Conservation (phyloP, 2,113 vertebrate genomes). For the Oreochromis spilurus region DNA sequence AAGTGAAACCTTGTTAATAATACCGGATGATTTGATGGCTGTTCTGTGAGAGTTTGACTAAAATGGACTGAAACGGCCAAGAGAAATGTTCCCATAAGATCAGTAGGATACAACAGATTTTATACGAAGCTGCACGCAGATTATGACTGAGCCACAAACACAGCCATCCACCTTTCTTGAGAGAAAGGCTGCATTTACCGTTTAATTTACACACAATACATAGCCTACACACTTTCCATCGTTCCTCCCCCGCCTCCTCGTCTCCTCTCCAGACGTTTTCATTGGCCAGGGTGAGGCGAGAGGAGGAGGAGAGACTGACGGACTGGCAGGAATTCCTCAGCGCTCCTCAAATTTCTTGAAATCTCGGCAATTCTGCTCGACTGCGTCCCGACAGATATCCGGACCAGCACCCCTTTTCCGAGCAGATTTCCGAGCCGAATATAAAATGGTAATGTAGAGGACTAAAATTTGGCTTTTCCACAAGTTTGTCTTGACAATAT, state of each 20-base stretch:
- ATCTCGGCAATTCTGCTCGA: conserved; percentile 44
- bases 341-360: conserved; percentile 70
- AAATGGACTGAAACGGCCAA: neutral
- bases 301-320: conserved; percentile 50
- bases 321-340: conserved; percentile 68
- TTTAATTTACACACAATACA: neutral
- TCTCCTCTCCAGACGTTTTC: conserved; percentile 24
- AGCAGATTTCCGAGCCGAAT: neutral
- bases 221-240: neutral
- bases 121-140: neutral
- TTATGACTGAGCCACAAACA: neutral
- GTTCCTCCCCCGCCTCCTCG: neutral
- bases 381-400: conserved; percentile 20
- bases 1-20: neutral
- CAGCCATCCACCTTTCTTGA: neutral
- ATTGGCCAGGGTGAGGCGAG: conserved; percentile 41
- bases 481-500: neutral
- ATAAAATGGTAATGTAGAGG: conserved; percentile 49
- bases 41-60: neutral
- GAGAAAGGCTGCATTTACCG: neutral
- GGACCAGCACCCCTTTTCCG: neutral
- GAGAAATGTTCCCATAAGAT: neutral
- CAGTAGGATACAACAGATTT: neutral
- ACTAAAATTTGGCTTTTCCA: neutral
- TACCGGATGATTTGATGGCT: neutral